A percentile compares a stretch with the other conserved stretches of the same genome.
Conservation (phyloP, 2,888 invertebrate species). For the Drosophila rellima region DNA sequence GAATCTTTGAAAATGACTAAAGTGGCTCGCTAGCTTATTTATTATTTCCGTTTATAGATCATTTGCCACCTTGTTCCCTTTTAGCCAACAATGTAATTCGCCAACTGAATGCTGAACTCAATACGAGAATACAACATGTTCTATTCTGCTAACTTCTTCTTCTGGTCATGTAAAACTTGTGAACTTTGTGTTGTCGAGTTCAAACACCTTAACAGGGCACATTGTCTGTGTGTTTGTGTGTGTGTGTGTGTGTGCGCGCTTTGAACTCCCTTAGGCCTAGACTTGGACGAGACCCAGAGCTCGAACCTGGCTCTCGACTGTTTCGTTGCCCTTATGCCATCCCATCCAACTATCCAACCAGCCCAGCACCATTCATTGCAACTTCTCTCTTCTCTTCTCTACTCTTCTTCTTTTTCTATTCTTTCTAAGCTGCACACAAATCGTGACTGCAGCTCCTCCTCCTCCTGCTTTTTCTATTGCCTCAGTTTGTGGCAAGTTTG, state of each 20-base stretch:
- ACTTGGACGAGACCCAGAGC: constrained; percentile 32
- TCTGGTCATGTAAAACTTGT: constrained; percentile 22
- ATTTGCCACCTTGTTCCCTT: constrained; percentile 8
- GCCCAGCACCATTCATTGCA: constrained; percentile 42
- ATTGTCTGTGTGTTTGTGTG: constrained; percentile 6
- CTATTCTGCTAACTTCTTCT: constrained; percentile 8
- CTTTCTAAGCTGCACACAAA: constrained; percentile 65
- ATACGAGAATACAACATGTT: constrained; percentile 7
- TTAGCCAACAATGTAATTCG: constrained; percentile 18
- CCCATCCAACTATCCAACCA: background rate
- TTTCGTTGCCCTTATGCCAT: constrained; percentile 27
- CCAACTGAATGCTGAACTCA: constrained; percentile 35
- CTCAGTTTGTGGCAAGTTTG: constrained; percentile 28
- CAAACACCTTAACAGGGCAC: constrained; percentile 60
- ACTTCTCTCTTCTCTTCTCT: constrained; percentile 2
- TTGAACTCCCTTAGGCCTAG: constrained; percentile 31
- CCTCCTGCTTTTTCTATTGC: constrained; percentile 4
- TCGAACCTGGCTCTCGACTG: constrained; percentile 12
- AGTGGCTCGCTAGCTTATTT: too few species aligned
- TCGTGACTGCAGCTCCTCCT: constrained; percentile 59
- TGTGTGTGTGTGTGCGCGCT: constrained; percentile 15
- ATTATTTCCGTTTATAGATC: constrained; percentile 3
- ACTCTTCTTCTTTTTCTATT: constrained; percentile 35
- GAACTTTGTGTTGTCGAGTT: constrained; percentile 53
- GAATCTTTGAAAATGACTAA: background rate